Conservation (phyloP, 2,113 vertebrate species). For the Aythya baeri region DNA sequence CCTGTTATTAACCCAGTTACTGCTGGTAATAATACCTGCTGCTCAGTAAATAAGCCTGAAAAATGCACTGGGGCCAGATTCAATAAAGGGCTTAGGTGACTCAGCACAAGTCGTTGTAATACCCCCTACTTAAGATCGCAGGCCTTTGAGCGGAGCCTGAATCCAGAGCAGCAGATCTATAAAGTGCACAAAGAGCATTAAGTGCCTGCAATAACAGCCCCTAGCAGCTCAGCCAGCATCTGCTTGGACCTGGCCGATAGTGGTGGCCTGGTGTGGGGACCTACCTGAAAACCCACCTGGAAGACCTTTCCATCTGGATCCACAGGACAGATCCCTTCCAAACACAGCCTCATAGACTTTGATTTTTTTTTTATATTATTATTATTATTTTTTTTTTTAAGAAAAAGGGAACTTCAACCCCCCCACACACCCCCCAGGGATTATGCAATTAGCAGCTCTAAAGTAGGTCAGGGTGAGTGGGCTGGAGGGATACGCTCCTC, state of each 20-base stretch:
- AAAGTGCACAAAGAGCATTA: not conserved
- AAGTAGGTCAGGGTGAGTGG: constrained; percentile 30
- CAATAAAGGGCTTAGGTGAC: constrained; percentile 44
- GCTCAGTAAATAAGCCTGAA: constrained; percentile 42
- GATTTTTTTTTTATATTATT: too few relatives aligned
- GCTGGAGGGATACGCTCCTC: not conserved
- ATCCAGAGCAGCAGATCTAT: constrained; percentile 24
- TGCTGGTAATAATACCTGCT: constrained; percentile 46
- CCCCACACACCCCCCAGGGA: too few relatives aligned
- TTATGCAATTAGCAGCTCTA: not conserved
- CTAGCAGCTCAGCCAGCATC: not conserved
- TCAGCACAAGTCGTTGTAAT: not conserved
- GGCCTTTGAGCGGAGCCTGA: constrained; percentile 27
- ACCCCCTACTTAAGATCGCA: not conserved
- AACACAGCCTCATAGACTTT: not conserved
- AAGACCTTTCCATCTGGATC: not conserved
- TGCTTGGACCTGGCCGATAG: not conserved
- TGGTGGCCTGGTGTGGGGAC: not conserved
- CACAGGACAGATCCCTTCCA: not conserved
- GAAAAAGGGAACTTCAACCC: not conserved
- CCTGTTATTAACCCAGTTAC: constrained; percentile 67
- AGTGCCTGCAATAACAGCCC: not conserved
- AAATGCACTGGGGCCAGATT: constrained; percentile 43
- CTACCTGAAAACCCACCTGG: not conserved
- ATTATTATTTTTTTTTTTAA: too few relatives aligned